These are phyloP conservation scores for Dolichopus griseipennis DNA, from an alignment of 2,888 invertebrate genomes.

Conservation along the genomic window DNA sequence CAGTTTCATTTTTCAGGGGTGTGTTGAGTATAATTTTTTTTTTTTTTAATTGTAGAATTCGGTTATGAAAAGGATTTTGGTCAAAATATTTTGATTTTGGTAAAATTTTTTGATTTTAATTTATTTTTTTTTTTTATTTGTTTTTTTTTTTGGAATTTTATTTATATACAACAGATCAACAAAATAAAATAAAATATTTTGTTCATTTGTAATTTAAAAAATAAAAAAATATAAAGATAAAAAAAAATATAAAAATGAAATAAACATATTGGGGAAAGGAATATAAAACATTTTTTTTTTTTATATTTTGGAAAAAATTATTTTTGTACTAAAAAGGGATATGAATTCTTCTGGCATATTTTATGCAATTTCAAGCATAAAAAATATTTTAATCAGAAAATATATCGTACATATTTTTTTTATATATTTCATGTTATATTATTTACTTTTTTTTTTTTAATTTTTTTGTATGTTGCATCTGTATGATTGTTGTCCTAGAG, in stretches of 20 bases:
- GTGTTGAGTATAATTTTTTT: no score
- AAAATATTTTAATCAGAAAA: no score
- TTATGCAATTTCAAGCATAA: background rate
- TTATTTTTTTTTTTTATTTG: background rate
- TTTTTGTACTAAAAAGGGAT: background rate
- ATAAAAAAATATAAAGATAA: no score
- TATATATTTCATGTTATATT: no score
- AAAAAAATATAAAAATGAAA: background rate
- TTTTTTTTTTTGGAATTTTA: background rate
- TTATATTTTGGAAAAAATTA: no score
- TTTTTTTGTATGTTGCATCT: no score
- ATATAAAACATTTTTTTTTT: no score
- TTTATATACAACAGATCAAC: background rate
- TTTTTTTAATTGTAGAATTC: no score
- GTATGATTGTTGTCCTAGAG: no score
- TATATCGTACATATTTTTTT: no score
- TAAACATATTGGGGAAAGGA: no score
- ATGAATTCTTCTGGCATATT: constrained; percentile 6
- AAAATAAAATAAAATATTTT: background rate
- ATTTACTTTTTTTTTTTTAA: background rate
- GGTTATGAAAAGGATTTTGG: background rate
- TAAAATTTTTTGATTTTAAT: background rate
- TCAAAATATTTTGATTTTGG: constrained; percentile 2
- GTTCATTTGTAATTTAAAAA: background rate
- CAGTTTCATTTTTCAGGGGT: no score